Evolutionary conservation across 2,797 vertebrate genomes (phyloP).

Genomic region (Enteromius viviparus): DNA sequence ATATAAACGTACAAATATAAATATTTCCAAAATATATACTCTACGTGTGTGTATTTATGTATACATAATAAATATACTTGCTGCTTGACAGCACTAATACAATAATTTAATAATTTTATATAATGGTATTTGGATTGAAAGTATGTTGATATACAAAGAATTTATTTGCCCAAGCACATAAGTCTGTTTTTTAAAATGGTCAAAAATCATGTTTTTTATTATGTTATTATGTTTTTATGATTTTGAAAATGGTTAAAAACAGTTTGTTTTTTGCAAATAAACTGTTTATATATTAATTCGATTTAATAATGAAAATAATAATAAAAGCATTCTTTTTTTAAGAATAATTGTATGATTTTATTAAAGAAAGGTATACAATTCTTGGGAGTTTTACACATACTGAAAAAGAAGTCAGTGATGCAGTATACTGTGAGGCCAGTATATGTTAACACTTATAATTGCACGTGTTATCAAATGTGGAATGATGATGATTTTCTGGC

Average conservation of each 20-base stretch:
- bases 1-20: no score
- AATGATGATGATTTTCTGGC: neutral
- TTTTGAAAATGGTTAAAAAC: no score
- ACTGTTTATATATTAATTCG: neutral
- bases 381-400: neutral
- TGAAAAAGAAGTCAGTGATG: neutral
- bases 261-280: no score
- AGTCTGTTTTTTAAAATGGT: no score
- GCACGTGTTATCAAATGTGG: neutral
- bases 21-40: no score
- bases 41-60: no score
- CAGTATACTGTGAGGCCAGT: neutral
- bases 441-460: conserved; percentile 14
- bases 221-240: no score
- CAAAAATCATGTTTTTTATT: no score
- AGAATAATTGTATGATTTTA: neutral
- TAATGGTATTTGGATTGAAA: neutral
- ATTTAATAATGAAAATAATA: neutral
- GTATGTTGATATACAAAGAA: neutral
- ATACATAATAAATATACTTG: no score
- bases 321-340: neutral
- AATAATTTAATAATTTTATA: no score
- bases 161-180: no score
- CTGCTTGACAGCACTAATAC: no score
- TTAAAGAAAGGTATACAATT: neutral